phyloP scores from a whole-genome alignment of 2,888 invertebrate species.

The Drosophila pseudotalamancana region DNA sequence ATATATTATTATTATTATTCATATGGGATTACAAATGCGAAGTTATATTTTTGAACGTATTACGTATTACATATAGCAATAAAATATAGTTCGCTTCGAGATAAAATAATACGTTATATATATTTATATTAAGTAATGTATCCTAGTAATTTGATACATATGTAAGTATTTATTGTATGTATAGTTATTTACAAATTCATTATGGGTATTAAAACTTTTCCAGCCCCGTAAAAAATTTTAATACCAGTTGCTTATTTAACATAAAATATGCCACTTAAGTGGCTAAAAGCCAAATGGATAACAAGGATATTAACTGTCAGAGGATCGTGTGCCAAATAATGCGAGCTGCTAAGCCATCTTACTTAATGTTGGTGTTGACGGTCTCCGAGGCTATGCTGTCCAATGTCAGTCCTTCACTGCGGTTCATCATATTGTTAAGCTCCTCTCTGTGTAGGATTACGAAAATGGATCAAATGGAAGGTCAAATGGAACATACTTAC shows the following conservation, averaged over 20 bases:
- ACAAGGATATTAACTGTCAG: slow-evolving; percentile 45
- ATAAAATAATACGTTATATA: not conserved
- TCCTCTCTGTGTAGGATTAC: slow-evolving; percentile 62
- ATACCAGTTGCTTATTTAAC: slow-evolving; percentile 47
- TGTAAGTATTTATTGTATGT: slow-evolving; percentile 10
- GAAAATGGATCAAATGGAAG: not conserved
- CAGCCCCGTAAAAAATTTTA: slow-evolving; percentile 79
- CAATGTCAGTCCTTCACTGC: slow-evolving; percentile 52
- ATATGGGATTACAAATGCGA: not conserved
- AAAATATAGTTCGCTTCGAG: not conserved
- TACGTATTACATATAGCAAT: not conserved
- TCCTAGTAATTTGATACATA: slow-evolving; percentile 15
- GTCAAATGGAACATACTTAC: slow-evolving; percentile 76
- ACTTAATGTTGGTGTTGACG: slow-evolving; percentile 29
- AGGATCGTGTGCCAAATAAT: slow-evolving; percentile 55
- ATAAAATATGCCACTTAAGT: slow-evolving; percentile 22
- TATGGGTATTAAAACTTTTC: slow-evolving; percentile 80
- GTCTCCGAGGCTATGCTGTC: slow-evolving; percentile 46
- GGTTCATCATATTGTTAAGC: slow-evolving; percentile 63
- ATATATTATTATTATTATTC: slow-evolving; percentile 3
- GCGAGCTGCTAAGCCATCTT: slow-evolving; percentile 15
- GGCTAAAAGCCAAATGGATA: slow-evolving; percentile 45
- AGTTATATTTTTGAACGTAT: not conserved
- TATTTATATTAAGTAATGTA: slow-evolving; percentile 16
- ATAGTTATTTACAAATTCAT: slow-evolving; percentile 41